Percentiles rank a stretch among this genome's conserved stretches.
Evolutionary conservation across 2,888 invertebrate species (phyloP).

Genomic region (Idaea biselata): DNA sequence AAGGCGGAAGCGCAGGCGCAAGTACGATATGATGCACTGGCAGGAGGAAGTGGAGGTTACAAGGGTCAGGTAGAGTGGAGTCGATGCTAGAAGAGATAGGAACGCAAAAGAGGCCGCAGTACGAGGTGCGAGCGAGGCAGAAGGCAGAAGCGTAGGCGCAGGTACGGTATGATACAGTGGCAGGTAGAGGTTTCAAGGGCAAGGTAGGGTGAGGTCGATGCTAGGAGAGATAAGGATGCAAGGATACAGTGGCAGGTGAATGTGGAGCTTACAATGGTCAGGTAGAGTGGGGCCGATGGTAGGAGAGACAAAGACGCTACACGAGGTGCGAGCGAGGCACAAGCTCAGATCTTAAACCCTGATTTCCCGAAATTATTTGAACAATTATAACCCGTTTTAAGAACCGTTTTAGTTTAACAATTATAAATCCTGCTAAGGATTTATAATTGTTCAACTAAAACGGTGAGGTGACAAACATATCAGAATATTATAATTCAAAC

Average conservation of each 20-base stretch:
- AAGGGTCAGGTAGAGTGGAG: slow-evolving; percentile 71
- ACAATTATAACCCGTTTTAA: no score
- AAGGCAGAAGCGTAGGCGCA: slow-evolving; percentile 80
- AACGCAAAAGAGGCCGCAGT: slow-evolving; percentile 83
- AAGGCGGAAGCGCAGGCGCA: slow-evolving; percentile 80
- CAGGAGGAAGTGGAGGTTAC: slow-evolving; percentile 25
- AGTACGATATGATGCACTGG: slow-evolving; percentile 46
- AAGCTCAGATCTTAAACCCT: slow-evolving; percentile 53
- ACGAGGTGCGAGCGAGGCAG: slow-evolving; percentile 82
- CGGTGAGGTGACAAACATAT: no score
- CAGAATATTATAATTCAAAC: no score
- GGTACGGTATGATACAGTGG: slow-evolving; percentile 47
- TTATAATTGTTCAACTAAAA: no score
- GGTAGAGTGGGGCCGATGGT: slow-evolving; percentile 75
- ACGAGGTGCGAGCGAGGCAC: slow-evolving; percentile 83
- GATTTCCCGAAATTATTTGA: no score
- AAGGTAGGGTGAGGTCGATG: slow-evolving; percentile 74
- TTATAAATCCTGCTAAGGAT: no score
- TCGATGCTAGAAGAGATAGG: slow-evolving; percentile 76
- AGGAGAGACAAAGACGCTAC: slow-evolving; percentile 79
- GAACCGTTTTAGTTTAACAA: no score
- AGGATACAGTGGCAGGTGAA: slow-evolving; percentile 33
- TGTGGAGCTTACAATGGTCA: slow-evolving; percentile 57
- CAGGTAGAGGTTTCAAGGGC: slow-evolving; percentile 54
- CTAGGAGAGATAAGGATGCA: slow-evolving; percentile 77